phyloP scores from a whole-genome alignment of 2,888 invertebrate species.

The Pristionchus japonicus region DNA sequence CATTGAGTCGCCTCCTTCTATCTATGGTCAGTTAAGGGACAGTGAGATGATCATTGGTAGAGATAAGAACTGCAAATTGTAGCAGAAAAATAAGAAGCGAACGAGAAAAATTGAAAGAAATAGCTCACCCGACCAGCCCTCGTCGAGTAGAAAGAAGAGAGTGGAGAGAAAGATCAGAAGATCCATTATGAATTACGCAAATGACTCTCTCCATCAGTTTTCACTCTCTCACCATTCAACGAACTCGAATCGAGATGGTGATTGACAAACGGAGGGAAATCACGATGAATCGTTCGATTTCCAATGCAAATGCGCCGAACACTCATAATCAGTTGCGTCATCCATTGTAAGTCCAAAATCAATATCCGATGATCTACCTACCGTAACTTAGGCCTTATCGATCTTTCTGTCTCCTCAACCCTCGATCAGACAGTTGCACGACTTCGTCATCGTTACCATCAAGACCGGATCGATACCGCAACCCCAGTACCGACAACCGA shows the following conservation, averaged over 20 bases:
- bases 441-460: not conserved
- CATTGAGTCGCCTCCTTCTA: not conserved
- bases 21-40: not conserved
- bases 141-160: not conserved
- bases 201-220: not conserved
- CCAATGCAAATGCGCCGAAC: not conserved
- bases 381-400: not conserved
- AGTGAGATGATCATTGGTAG: not conserved
- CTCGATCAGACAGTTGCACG: slow-evolving; percentile 8
- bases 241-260: not conserved
- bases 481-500: not conserved
- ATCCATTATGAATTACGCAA: not conserved
- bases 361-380: not conserved
- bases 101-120: not conserved
- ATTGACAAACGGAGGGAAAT: not conserved
- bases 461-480: not conserved
- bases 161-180: not conserved
- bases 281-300: not conserved
- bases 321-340: slow-evolving; percentile 1
- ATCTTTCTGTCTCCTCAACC: not conserved
- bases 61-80: slow-evolving; percentile 8
- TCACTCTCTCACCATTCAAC: not conserved
- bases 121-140: slow-evolving; percentile 3
- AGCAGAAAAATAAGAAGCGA: not conserved
- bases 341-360: not conserved